Evolutionary conservation across 2,797 vertebrate genomes (phyloP).

Genomic region (Trachurus trachurus): DNA sequence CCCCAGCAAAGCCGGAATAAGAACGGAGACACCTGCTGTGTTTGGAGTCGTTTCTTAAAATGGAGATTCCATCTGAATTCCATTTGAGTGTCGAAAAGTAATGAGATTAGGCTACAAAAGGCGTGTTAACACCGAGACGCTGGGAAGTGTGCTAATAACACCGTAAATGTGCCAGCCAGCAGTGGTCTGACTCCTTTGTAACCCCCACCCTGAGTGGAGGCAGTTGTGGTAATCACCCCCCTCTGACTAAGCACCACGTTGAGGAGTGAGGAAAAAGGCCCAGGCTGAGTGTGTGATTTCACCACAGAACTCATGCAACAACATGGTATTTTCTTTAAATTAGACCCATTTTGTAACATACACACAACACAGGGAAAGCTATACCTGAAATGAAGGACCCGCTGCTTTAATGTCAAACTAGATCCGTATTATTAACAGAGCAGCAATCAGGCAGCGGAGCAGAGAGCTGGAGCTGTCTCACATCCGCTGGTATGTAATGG

Average conservation of each 20-base stretch:
- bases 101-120: constrained; percentile 73
- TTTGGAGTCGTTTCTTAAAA: constrained; percentile 67
- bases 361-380: constrained; percentile 23
- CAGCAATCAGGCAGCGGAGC: constrained; percentile 24
- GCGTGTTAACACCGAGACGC: constrained; percentile 61
- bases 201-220: constrained; percentile 56
- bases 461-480: background rate
- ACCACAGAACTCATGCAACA: constrained; percentile 44
- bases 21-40: constrained; percentile 68
- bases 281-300: constrained; percentile 58
- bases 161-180: constrained; percentile 77
- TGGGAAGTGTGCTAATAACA: constrained; percentile 74
- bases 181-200: constrained; percentile 57
- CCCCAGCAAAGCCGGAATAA: constrained; percentile 62
- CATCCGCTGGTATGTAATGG: constrained; percentile 7
- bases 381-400: constrained; percentile 41
- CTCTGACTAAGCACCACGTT: constrained; percentile 30
- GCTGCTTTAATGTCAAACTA: constrained; percentile 50
- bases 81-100: constrained; percentile 69
- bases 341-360: constrained; percentile 44
- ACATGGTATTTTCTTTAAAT: constrained; percentile 65
- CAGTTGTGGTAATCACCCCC: constrained; percentile 57
- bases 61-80: constrained; percentile 75
- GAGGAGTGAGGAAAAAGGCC: constrained; percentile 29
- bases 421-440: constrained; percentile 18